Base-by-base conservation (phyloP, 2,113 vertebrate species). In the western clawed frog (Xenopus tropicalis) region DNA sequence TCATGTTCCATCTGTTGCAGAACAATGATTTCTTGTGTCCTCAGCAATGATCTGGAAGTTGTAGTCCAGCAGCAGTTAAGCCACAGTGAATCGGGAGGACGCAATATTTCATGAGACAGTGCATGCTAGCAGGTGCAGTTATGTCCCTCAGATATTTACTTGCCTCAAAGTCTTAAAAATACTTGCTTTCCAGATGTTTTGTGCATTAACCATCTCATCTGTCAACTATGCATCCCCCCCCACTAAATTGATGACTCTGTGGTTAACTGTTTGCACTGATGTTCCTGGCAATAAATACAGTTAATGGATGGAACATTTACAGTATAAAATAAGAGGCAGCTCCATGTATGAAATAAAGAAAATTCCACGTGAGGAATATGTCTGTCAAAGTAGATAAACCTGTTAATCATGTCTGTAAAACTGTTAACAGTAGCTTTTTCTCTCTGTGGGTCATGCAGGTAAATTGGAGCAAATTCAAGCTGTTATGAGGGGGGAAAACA, bases 361-460 rank as follows among this genome's bases (percentile, higher is more conserved):
- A 23, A 23, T 59, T 22, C 20, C 57, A 59, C 4, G 11, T 22
- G 20, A 59, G 20, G 57, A 59, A 24, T 23, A 24, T 2, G 12
- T 12, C 22, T 22, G 20, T 24, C 22, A 59, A 21, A 59, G 11
- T 22, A 59, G 57, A 23, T 23, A 24, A 59, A 23, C 11, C 11
- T 59, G 12, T 23, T 59, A 11, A 59, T 13, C 57, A 23, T 22
- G 22, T 59, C 21, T 59, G 57, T 23, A 59, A 59, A 59, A 59
- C 17, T 57, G 54, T 46, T 67, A 66, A 44, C 42, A 68, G 3
- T 37, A 68, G 44, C 14, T 16, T 20, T 11, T 23, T 54, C 23
- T 19, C 52, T 25, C 29, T 52, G 20, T 68, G 72, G 67, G 56
- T 69, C 73, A 69, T 69, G 29, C 73, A 76, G 73, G 73, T 76